These are phyloP conservation scores for Falco biarmicus DNA, from an alignment of 2,797 vertebrate genomes.

Conservation along the genomic window DNA sequence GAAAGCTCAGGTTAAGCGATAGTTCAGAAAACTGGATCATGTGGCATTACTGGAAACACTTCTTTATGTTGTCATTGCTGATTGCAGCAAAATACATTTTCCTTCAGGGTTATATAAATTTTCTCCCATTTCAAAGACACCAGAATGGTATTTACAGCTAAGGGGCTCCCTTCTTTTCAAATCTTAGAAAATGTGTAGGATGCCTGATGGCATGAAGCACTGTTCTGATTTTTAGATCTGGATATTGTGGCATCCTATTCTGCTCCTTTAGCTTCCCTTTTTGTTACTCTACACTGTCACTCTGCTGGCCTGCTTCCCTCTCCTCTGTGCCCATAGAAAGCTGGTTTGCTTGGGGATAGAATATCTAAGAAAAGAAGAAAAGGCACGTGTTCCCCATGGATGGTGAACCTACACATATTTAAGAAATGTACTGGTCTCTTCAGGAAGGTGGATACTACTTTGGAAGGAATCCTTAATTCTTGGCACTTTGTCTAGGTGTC, in stretches of 20 bases:
- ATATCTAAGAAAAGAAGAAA: background rate
- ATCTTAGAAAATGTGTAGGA: background rate
- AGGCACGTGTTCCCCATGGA: background rate
- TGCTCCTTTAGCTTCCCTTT: background rate
- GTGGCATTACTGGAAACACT: slow-evolving; percentile 37
- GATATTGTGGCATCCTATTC: background rate
- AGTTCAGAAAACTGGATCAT: slow-evolving; percentile 18
- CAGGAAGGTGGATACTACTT: background rate
- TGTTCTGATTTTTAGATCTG: background rate
- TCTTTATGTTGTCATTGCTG: slow-evolving; percentile 32
- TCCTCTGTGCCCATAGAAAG: background rate
- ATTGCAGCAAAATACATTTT: slow-evolving; percentile 47
- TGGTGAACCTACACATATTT: background rate
- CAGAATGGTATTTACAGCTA: background rate
- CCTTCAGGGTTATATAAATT: background rate
- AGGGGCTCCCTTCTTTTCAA: background rate
- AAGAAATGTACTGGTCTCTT: background rate
- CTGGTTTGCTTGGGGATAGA: background rate
- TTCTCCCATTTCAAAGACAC: slow-evolving; percentile 23
- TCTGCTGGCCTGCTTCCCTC: background rate
- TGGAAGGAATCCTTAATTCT: background rate
- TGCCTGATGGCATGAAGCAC: background rate
- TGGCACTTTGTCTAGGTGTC: background rate
- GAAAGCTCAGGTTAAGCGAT: background rate
- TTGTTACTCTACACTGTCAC: background rate